Percentiles rank a stretch among this genome's conserved stretches.
Conservation (phyloP, 2,888 invertebrate species). For the Archips crataeganus region DNA sequence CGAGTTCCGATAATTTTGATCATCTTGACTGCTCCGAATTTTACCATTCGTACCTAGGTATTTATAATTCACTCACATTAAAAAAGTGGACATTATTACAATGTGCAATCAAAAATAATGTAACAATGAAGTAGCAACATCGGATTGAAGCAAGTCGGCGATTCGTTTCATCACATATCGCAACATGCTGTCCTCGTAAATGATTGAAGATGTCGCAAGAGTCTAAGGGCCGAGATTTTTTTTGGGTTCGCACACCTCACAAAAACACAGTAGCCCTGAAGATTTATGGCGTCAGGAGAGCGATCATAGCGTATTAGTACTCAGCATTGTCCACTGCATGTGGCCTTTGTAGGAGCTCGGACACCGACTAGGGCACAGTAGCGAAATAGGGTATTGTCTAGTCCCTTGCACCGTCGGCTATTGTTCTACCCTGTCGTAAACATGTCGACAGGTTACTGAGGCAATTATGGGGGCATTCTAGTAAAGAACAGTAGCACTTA, state of each 20-base stretch:
- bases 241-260: slow-evolving; percentile 45
- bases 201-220: slow-evolving; percentile 47
- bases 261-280: slow-evolving; percentile 68
- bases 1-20: too few species aligned
- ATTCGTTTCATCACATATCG: slow-evolving; percentile 48
- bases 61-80: background rate
- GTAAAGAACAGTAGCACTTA: slow-evolving; percentile 53
- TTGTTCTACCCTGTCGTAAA: slow-evolving; percentile 79
- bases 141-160: slow-evolving; percentile 45
- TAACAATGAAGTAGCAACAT: background rate
- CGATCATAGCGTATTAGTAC: slow-evolving; percentile 84
- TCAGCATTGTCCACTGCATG: slow-evolving; percentile 75
- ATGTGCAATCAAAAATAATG: background rate
- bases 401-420: slow-evolving; percentile 45
- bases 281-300: slow-evolving; percentile 78
- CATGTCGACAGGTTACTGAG: slow-evolving; percentile 78
- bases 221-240: slow-evolving; percentile 39
- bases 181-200: slow-evolving; percentile 44
- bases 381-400: slow-evolving; percentile 50
- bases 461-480: slow-evolving; percentile 48
- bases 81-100: too few species aligned
- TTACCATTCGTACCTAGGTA: too few species aligned
- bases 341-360: slow-evolving; percentile 63
- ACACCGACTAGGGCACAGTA: slow-evolving; percentile 59
- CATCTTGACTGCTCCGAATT: too few species aligned